Evolutionary conservation across 2,113 vertebrate species (phyloP).

Genomic region (Marcusenius ussheri): DNA sequence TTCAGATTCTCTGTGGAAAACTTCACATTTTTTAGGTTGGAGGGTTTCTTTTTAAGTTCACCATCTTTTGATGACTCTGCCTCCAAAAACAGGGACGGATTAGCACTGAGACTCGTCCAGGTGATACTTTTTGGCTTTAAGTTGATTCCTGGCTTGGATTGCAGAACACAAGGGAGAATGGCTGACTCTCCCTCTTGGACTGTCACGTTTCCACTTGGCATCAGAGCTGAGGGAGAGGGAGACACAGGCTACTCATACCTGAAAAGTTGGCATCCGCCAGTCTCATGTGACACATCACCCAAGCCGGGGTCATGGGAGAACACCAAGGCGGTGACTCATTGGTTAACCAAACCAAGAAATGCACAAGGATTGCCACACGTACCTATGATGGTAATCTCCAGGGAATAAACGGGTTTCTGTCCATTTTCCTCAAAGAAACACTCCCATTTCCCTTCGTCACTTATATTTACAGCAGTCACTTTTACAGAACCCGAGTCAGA

Average conservation of each 20-base stretch:
- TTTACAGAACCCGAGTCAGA: accelerated
- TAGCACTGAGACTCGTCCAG: not conserved
- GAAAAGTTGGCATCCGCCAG: not conserved
- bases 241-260: not conserved
- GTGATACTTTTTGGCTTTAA: not conserved
- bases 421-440: conserved; percentile 14
- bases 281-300: too few species aligned
- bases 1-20: not conserved
- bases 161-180: not conserved
- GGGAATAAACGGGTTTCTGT: accelerated
- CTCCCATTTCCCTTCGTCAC: conserved; percentile 39
- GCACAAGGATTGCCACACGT: not conserved
- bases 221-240: not conserved
- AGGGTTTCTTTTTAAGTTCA: not conserved
- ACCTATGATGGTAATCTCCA: conserved; percentile 36
- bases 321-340: not conserved
- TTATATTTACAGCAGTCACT: not conserved
- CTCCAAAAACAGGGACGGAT: not conserved
- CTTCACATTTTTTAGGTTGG: not conserved
- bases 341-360: not conserved
- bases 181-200: not conserved
- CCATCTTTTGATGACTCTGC: not conserved
- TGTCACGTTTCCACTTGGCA: not conserved
- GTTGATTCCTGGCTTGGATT: not conserved
- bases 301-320: not conserved